Evolutionary conservation across 1,140 invertebrate genomes (phyloP), one percentile per base, ranked within the genome.

Genomic region (Ptiloglossa arizonensis): DNA sequence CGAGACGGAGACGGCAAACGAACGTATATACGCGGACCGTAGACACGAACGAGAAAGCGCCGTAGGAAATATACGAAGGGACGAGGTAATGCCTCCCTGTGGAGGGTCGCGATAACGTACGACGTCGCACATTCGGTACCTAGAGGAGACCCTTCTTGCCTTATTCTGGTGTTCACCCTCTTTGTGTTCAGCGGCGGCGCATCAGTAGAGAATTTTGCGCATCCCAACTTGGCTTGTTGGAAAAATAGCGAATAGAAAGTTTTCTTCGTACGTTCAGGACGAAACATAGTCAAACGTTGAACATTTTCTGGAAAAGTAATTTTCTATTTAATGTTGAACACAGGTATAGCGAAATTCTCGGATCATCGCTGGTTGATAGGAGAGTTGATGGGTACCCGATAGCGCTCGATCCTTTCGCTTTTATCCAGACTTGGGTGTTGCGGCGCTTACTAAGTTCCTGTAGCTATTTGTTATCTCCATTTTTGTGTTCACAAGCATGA

Each of bases 1-100:
- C 73, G 59, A 81, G 86, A 86, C 79, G 80, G 85, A 87, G 86
- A 77, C 79, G 86, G 80, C 83, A 79, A 86, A 85, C 79, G 60
- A 77, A 59, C 54, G 46, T 19, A 48, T 72, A 69, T 27, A 52
- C 62, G 41, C 52, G 29, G 54, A n/a, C 57, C 41, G 79, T 69
- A 64, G 38, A 63, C 52, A 81, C 62, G 66, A 81, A 69, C 57
- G 68, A 41, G 66, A 66, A 50, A 38, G 24, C 68, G 60, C 64
- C 73, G 72, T 76, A 76, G 82, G 73, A 81, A 85, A 85, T 85
- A 52, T 69, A 84, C 64, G 73, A 77, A 84, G 82, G 78, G 83
- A 78, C 71, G 81, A 71, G 80, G 79, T 67, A 67, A 76, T 75
- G 70, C 62, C 62, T 69, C 57, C 70, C 75, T 1, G 60, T 72